Conservation (phyloP, 2,113 vertebrate species). For the Coturnix japonica region DNA sequence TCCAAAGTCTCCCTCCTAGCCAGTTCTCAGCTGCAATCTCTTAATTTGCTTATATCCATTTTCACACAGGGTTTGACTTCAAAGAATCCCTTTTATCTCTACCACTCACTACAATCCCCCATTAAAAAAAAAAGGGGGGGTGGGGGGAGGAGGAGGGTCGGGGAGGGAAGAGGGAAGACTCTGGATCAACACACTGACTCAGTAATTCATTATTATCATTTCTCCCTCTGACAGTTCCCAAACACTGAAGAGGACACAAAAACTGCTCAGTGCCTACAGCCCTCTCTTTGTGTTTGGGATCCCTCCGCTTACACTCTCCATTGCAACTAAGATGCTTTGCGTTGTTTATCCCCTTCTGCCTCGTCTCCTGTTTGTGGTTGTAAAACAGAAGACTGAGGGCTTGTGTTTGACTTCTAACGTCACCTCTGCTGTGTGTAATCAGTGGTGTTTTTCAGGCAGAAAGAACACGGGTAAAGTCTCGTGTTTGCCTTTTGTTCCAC, state of each 20-base stretch:
- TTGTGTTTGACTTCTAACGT: slow-evolving; percentile 47
- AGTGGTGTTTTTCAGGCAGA: slow-evolving; percentile 57
- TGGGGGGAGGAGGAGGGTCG: too few relatives aligned
- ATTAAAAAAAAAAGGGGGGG: too few relatives aligned
- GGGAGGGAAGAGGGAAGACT: accelerated
- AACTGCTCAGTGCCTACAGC: background rate
- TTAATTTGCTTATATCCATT: background rate
- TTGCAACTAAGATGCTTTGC: background rate
- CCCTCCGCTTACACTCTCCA: background rate
- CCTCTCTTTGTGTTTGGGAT: background rate
- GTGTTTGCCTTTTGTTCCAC: slow-evolving; percentile 61
- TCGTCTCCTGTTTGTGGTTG: background rate
- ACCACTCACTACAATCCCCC: accelerated
- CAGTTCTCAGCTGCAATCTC: background rate
- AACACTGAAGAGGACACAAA: background rate
- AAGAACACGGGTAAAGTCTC: slow-evolving; percentile 39
- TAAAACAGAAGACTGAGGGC: slow-evolving; percentile 13
- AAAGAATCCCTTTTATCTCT: background rate
- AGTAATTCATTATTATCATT: background rate
- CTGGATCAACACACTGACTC: background rate
- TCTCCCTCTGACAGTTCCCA: background rate
- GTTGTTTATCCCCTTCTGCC: slow-evolving; percentile 12
- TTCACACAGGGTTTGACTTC: background rate
- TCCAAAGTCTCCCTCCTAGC: background rate
- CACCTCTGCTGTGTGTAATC: slow-evolving; percentile 46